phyloP scores from a whole-genome alignment of 2,797 vertebrate genomes.

The Geotrypetes seraphini region DNA sequence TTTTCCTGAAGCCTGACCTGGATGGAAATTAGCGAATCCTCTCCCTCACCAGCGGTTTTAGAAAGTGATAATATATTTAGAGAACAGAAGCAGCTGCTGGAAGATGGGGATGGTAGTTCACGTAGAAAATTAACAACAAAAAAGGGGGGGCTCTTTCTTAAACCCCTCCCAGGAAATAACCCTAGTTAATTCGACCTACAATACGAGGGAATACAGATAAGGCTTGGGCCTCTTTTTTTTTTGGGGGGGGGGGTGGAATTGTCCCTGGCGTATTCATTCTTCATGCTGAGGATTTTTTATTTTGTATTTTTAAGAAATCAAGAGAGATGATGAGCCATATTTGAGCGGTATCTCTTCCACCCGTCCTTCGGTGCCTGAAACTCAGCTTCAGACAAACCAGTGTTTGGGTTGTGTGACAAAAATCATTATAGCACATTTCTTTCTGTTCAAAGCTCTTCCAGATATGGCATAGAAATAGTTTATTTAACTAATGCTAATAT shows the following conservation, averaged over 20 bases:
- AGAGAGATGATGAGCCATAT: not conserved
- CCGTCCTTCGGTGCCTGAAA: too few relatives aligned
- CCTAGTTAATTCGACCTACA: constrained; percentile 12
- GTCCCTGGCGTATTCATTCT: not conserved
- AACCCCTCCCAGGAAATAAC: constrained; percentile 14
- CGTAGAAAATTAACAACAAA: constrained; percentile 36
- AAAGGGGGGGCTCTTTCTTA: constrained; percentile 7
- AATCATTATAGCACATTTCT: too few relatives aligned
- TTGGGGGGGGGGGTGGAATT: constrained; percentile 1
- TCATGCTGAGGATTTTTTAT: constrained; percentile 5
- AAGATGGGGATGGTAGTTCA: constrained; percentile 22
- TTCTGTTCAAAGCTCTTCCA: too few relatives aligned
- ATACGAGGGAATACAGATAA: constrained; percentile 12
- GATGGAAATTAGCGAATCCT: constrained; percentile 40
- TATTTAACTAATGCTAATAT: too few relatives aligned
- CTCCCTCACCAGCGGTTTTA: constrained; percentile 43
- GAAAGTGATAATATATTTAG: constrained; percentile 53
- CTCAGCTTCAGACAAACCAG: too few relatives aligned
- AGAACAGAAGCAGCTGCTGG: constrained; percentile 46
- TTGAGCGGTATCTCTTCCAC: too few relatives aligned
- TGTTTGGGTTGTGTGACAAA: too few relatives aligned
- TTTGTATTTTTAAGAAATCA: constrained; percentile 4
- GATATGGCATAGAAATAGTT: too few relatives aligned
- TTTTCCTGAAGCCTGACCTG: constrained; percentile 42
- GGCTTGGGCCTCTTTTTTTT: constrained; percentile 7